These are phyloP conservation scores for Entosphenus tridentatus DNA, from an alignment of 2,113 vertebrate species.

Conservation along the genomic window DNA sequence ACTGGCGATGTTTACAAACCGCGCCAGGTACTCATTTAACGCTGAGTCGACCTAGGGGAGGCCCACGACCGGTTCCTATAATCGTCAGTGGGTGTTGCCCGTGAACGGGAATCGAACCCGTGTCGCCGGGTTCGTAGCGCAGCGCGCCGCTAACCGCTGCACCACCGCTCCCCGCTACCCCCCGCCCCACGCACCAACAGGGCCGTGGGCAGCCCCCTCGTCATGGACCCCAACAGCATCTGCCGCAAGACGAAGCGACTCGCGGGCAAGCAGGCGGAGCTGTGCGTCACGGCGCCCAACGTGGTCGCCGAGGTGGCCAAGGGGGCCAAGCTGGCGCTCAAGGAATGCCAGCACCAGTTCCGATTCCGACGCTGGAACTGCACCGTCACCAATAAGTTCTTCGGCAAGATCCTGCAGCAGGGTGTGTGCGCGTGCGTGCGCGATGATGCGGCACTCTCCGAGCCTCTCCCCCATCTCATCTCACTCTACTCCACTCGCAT, in stretches of 20 bases:
- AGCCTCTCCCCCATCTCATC: too few relatives aligned
- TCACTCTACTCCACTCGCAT: too few relatives aligned
- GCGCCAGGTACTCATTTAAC: too few relatives aligned
- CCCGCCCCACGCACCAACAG: background rate
- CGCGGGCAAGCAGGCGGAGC: constrained; percentile 8
- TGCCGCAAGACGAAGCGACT: constrained; percentile 9
- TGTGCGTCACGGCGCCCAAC: constrained; percentile 8
- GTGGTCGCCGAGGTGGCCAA: constrained; percentile 9
- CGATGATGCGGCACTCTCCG: too few relatives aligned
- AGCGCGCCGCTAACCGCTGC: too few relatives aligned
- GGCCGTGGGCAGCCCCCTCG: constrained; percentile 8
- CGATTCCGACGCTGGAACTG: constrained; percentile 9
- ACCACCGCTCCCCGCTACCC: background rate
- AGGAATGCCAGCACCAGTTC: constrained; percentile 9
- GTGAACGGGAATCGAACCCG: too few relatives aligned
- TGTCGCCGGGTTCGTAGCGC: too few relatives aligned
- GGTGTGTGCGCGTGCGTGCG: background rate
- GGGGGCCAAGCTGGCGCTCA: constrained; percentile 8
- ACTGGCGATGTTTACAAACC: too few relatives aligned
- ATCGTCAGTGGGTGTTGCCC: too few relatives aligned
- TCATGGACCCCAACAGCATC: constrained; percentile 9
- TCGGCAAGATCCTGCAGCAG: constrained; percentile 9
- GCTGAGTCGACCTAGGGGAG: too few relatives aligned
- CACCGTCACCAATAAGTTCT: constrained; percentile 7
- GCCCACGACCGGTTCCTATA: too few relatives aligned